These are phyloP conservation scores for Digitonthophagus gazella DNA, from an alignment of 2,888 invertebrate genomes.

Conservation along the genomic window DNA sequence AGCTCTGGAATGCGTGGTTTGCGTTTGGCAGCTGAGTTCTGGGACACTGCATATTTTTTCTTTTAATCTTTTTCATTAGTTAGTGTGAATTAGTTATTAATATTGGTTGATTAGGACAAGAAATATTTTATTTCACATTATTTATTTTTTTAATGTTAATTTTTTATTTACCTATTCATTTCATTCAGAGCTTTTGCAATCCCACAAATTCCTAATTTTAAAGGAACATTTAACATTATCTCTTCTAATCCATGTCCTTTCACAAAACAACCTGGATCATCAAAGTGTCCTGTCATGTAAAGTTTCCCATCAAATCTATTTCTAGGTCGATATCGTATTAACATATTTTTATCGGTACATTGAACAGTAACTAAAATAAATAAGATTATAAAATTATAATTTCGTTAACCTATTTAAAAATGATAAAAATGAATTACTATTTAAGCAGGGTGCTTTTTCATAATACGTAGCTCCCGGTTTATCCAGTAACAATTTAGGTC, in stretches of 20 bases:
- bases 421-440: constrained; percentile 57
- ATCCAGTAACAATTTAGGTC: constrained; percentile 66
- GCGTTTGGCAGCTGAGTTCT: too few relatives aligned
- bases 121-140: too few relatives aligned
- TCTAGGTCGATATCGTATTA: constrained; percentile 64
- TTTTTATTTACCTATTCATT: constrained; percentile 57
- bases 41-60: too few relatives aligned
- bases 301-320: constrained; percentile 68
- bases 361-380: constrained; percentile 68
- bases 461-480: constrained; percentile 67
- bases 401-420: background rate
- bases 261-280: constrained; percentile 61
- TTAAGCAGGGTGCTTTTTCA: constrained; percentile 78
- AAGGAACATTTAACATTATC: constrained; percentile 60
- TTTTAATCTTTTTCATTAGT: background rate
- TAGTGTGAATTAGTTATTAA: background rate
- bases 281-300: constrained; percentile 78
- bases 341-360: constrained; percentile 70
- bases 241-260: constrained; percentile 55
- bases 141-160: too few relatives aligned
- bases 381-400: constrained; percentile 25
- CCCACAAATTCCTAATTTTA: constrained; percentile 58
- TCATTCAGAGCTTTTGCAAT: constrained; percentile 58
- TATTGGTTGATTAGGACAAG: too few relatives aligned
- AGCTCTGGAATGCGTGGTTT: too few relatives aligned